Conservation (phyloP, 2,888 invertebrate genomes). For the Melangyna quadrimaculata region DNA sequence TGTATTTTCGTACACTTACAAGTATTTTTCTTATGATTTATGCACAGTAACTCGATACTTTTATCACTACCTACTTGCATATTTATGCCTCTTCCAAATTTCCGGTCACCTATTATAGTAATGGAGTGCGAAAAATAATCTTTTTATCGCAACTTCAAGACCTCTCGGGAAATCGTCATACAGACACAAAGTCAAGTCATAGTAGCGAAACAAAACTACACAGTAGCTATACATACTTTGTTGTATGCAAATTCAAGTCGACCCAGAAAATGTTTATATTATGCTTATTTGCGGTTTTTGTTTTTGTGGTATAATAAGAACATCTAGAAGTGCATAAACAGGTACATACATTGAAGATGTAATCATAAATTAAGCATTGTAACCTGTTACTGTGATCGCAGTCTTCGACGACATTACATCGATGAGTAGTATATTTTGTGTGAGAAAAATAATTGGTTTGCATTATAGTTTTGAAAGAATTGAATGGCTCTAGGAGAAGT, state of each 20-base stretch:
- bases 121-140: conserved; percentile 59
- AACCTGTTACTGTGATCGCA: not conserved
- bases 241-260: conserved; percentile 54
- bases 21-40: conserved; percentile 29
- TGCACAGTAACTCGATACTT: conserved; percentile 37
- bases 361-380: conserved; percentile 38
- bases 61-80: conserved; percentile 12
- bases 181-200: not conserved
- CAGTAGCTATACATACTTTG: conserved; percentile 36
- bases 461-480: not conserved
- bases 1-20: conserved; percentile 29
- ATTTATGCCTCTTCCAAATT: conserved; percentile 21
- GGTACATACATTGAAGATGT: not conserved
- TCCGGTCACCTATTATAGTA: conserved; percentile 26
- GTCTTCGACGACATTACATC: conserved; percentile 6
- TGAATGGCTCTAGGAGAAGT: not conserved
- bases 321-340: conserved; percentile 11
- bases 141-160: conserved; percentile 31
- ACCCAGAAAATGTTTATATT: conserved; percentile 58
- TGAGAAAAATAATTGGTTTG: conserved; percentile 44
- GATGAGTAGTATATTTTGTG: conserved; percentile 1
- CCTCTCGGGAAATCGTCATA: conserved; percentile 4
- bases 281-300: conserved; percentile 60
- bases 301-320: not conserved
- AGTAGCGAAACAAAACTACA: not conserved